phyloP scores from a whole-genome alignment of 2,888 invertebrate genomes.

The Ligdia adustata region DNA sequence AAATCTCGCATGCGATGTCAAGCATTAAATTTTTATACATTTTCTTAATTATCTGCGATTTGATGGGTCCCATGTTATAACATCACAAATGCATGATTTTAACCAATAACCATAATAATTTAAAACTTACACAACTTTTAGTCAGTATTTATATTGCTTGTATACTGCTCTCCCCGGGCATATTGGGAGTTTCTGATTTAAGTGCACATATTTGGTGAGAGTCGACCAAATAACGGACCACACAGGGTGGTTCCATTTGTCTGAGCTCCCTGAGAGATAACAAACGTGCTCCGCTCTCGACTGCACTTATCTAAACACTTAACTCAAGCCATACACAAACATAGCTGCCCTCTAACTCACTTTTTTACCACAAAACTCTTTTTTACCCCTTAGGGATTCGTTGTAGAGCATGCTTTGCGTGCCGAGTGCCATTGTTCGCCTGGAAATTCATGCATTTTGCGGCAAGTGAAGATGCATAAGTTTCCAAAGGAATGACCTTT shows the following conservation, averaged over 20 bases:
- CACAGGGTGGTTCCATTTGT: constrained; percentile 81
- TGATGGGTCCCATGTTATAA: constrained; percentile 7
- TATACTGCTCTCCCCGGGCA: constrained; percentile 38
- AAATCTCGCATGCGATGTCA: constrained; percentile 13
- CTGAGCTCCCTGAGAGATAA: constrained; percentile 76
- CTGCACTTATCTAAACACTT: constrained; percentile 83
- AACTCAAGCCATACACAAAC: constrained; percentile 78
- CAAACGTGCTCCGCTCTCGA: constrained; percentile 76
- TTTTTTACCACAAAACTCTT: constrained; percentile 78
- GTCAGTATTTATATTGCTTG: constrained; percentile 21
- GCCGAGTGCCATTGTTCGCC: constrained; percentile 72
- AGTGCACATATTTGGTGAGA: constrained; percentile 69
- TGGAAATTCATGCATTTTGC: constrained; percentile 76
- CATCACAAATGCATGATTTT: constrained; percentile 25
- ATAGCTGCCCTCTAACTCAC: constrained; percentile 76
- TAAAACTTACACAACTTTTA: constrained; percentile 15
- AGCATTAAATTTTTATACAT: constrained; percentile 20
- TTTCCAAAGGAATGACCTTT: constrained; percentile 62
- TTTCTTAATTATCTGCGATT: constrained; percentile 12
- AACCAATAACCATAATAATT: constrained; percentile 12
- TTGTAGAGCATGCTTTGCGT: constrained; percentile 71
- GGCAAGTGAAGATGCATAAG: constrained; percentile 62
- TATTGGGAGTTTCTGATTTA: constrained; percentile 52
- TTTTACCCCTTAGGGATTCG: constrained; percentile 76
- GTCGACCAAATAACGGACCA: constrained; percentile 74